Evolutionary conservation across 2,113 vertebrate genomes (phyloP).

Genomic region (Elgaria multicarinata): DNA sequence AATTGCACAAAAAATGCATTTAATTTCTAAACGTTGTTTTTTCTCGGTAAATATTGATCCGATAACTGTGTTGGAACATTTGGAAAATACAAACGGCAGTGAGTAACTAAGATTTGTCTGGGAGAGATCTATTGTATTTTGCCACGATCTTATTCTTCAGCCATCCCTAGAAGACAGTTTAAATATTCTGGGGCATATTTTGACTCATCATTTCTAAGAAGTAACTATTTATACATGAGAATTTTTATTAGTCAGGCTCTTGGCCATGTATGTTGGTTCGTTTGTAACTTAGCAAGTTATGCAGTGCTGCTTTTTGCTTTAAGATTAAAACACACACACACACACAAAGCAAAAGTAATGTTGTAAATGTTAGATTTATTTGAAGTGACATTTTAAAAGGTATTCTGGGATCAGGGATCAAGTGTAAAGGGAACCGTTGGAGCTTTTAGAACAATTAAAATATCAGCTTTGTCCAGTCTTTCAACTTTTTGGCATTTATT

Average conservation of each 20-base stretch:
- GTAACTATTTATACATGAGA: neutral
- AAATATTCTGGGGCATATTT: neutral
- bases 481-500: neutral
- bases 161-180: neutral
- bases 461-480: neutral
- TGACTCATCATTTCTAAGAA: neutral
- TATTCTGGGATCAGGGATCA: conserved; percentile 13
- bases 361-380: conserved; percentile 18
- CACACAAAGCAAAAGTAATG: neutral
- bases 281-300: neutral
- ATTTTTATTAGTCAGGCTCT: neutral
- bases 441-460: conserved; percentile 7
- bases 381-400: conserved; percentile 32
- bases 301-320: neutral
- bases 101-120: neutral
- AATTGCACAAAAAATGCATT: neutral
- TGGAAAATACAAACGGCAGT: neutral
- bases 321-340: neutral
- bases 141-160: neutral
- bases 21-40: neutral
- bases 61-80: neutral
- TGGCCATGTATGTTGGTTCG: neutral
- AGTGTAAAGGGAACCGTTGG: neutral
- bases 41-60: neutral
- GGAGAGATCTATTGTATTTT: neutral